Percentiles rank a stretch among this genome's conserved stretches.
phyloP scores from a whole-genome alignment of 1,140 invertebrate genomes.

The Trichogramma pretiosum region DNA sequence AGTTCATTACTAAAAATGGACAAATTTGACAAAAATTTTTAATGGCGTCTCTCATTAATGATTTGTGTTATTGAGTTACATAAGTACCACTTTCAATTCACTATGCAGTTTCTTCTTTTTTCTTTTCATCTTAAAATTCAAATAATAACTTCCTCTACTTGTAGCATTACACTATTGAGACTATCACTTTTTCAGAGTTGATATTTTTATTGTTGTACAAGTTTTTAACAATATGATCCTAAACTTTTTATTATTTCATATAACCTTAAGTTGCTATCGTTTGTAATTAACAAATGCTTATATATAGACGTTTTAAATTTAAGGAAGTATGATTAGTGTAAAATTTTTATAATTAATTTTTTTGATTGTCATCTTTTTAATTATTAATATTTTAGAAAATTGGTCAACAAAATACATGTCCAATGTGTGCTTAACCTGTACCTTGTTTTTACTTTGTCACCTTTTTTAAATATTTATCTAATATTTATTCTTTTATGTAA shows the following conservation, averaged over 20 bases:
- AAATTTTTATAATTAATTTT: constrained; percentile 10
- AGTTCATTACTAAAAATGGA: constrained; percentile 9
- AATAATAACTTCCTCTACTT: no score
- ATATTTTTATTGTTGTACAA: constrained; percentile 15
- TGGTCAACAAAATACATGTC: constrained; percentile 29
- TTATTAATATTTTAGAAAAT: constrained; percentile 25
- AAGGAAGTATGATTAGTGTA: no score
- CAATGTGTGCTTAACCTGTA: constrained; percentile 27
- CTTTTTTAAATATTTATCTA: constrained; percentile 6
- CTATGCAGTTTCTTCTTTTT: constrained; percentile 18
- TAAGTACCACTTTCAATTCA: constrained; percentile 20
- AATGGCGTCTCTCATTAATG: constrained; percentile 15
- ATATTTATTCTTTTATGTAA: constrained; percentile 6
- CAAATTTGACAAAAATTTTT: no score
- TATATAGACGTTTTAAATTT: constrained; percentile 17
- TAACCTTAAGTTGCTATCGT: constrained; percentile 6
- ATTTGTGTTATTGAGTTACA: constrained; percentile 17
- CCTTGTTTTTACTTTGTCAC: constrained; percentile 16
- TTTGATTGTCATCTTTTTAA: constrained; percentile 14
- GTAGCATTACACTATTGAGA: constrained; percentile 18
- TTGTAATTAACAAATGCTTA: constrained; percentile 14
- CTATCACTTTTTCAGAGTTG: constrained; percentile 15
- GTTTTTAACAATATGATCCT: constrained; percentile 16
- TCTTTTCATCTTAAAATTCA: constrained; percentile 13
- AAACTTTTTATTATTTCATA: constrained; percentile 16